Evolutionary conservation across 2,888 invertebrate species (phyloP), one percentile per base, ranked within the genome.

Genomic region (Epistrophe eligans): DNA sequence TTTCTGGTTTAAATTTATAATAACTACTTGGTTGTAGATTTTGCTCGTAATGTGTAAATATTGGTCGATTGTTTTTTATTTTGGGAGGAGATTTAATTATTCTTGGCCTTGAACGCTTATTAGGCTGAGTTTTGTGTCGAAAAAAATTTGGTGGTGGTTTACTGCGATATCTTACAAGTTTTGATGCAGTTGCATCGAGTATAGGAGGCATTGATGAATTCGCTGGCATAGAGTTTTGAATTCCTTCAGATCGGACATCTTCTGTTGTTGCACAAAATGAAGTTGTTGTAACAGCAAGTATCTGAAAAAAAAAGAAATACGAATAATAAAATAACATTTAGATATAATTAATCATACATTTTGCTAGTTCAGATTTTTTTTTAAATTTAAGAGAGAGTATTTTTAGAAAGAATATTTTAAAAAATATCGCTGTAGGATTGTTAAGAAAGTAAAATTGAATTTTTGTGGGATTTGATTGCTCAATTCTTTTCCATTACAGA

Each of bases 51-150:
- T 50, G 48, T 35, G 74, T 84, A 79, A 85, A 90, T 0, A 79
- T 89, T 1, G 91, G 90, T 67, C 91, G 90, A 38, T 90, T 91
- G 66, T 91, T 91, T 50, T 90, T 90, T 3, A 89, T 88, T 88
- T 91, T 91, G 6, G 90, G 90, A 7, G 79, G 90, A 7, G 79
- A 74, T 81, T 92, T 92, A 1, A 38, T 15, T 6, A 89, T 77
- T 4, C 91, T 89, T 4, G 89, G 89, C 57, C 91, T 91, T 50
- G 89, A 89, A 8, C 90, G 90, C 67, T 91, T 92, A 4, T 89
- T 67, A 17, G 89, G 60, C 8, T 89, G 88, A 15, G 89, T 85
- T 57, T 89, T 88, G 52, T 90, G 89, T 32, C 90, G 90, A 2
- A 90, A 88, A 35, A 79, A 72, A 35, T 88, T 88, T 8, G 92